phyloP scores from a whole-genome alignment of 2,888 invertebrate species.

The Zhengitettix transpicula region DNA sequence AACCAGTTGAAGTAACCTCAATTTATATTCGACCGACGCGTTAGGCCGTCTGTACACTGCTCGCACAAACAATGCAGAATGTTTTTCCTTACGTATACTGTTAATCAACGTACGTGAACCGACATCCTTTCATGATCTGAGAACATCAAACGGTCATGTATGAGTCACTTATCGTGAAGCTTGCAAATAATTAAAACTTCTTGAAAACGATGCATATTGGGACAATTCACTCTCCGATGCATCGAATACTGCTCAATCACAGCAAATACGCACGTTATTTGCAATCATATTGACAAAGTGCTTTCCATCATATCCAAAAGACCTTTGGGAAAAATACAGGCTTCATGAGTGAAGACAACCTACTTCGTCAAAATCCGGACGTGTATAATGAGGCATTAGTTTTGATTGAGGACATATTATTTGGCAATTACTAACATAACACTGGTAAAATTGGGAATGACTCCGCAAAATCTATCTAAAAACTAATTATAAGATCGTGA shows the following conservation, averaged over 20 bases:
- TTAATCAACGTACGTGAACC: not conserved
- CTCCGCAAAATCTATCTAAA: conserved; percentile 10
- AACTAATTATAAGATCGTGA: conserved; percentile 15
- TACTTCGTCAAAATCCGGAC: conserved; percentile 4
- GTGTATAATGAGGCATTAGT: conserved; percentile 16
- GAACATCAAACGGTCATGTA: too few species aligned
- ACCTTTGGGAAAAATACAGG: conserved; percentile 10
- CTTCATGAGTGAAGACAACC: conserved; percentile 1
- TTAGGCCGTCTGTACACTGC: not conserved
- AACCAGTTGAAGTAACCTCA: not conserved
- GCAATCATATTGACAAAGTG: conserved; percentile 18
- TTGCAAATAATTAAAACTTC: not conserved
- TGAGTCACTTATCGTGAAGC: too few species aligned
- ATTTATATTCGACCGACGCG: not conserved
- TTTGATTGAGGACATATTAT: conserved; percentile 17
- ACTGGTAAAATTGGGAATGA: conserved; percentile 17
- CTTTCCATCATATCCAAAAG: conserved; percentile 14
- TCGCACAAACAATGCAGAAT: not conserved
- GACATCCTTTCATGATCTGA: not conserved
- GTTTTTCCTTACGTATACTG: not conserved
- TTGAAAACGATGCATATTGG: too few species aligned
- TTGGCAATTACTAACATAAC: conserved; percentile 8
- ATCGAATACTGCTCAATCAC: conserved; percentile 12
- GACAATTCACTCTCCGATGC: conserved; percentile 15
- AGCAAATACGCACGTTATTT: conserved; percentile 17